These are phyloP conservation scores for Bombyx mandarina DNA, from an alignment of 1,140 invertebrate genomes.

Conservation along the genomic window DNA sequence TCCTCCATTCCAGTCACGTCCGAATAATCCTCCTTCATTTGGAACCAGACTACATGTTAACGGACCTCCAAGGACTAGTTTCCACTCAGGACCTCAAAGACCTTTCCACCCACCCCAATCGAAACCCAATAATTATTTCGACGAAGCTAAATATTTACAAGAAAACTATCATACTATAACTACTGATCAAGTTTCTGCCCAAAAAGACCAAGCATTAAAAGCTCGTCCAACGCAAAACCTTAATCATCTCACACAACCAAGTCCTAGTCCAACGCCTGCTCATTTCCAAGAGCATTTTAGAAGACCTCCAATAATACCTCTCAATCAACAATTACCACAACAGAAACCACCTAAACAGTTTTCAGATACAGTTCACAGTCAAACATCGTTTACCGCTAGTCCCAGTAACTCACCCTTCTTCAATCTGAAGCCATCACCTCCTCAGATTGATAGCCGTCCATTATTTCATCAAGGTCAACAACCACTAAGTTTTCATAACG, in stretches of 20 bases:
- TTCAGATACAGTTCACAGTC: conserved; percentile 48
- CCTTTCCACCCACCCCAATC: conserved; percentile 51
- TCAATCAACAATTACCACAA: conserved; percentile 49
- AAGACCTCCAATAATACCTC: conserved; percentile 44
- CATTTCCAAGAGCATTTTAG: conserved; percentile 40
- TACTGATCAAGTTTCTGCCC: conserved; percentile 59
- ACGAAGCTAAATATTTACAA: conserved; percentile 69
- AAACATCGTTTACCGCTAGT: conserved; percentile 29
- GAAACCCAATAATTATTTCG: conserved; percentile 46
- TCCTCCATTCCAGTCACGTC: conserved; percentile 39
- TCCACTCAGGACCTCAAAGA: conserved; percentile 59
- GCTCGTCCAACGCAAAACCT: conserved; percentile 47
- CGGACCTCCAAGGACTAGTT: conserved; percentile 42
- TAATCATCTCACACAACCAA: conserved; percentile 36
- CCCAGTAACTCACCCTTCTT: conserved; percentile 52
- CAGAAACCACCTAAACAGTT: conserved; percentile 48
- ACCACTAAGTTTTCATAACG: conserved; percentile 63
- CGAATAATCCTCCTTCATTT: conserved; percentile 37
- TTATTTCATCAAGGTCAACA: conserved; percentile 53
- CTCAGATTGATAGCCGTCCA: conserved; percentile 53
- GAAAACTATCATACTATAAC: conserved; percentile 71
- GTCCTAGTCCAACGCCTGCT: conserved; percentile 36
- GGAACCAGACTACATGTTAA: conserved; percentile 40
- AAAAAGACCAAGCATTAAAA: conserved; percentile 48
- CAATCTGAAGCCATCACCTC: conserved; percentile 69